A percentile compares a stretch with the other conserved stretches of the same genome.
Evolutionary conservation across 2,888 invertebrate species (phyloP).

Genomic region (Bursaphelenchus okinawaensis): DNA sequence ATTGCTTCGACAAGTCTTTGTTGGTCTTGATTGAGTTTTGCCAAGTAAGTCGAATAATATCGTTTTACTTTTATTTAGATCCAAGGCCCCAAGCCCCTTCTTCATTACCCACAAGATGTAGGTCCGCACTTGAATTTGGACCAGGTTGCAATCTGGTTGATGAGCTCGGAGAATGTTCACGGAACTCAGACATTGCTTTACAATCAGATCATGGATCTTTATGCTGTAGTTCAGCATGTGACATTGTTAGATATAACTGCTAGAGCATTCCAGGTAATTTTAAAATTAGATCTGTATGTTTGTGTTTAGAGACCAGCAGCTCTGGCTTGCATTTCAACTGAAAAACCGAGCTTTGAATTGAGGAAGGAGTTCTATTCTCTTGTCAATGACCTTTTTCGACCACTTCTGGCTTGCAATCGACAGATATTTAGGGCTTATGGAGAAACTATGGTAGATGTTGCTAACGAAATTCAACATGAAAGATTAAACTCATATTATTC

Average conservation of each 20-base stretch:
- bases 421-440: constrained; percentile 33
- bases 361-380: constrained; percentile 1
- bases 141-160: constrained; percentile 46
- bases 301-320: constrained; percentile 44
- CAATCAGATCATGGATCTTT: constrained; percentile 47
- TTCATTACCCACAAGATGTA: constrained; percentile 28
- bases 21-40: constrained; percentile 49
- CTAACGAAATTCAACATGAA: constrained; percentile 21
- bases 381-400: constrained; percentile 26
- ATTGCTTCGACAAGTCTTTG: constrained; percentile 29
- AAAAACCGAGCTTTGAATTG: constrained; percentile 28
- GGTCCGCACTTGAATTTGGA: constrained; percentile 39
- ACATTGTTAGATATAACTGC: constrained; percentile 48
- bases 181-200: constrained; percentile 42
- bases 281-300: neutral
- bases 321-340: constrained; percentile 37
- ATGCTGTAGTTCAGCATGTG: constrained; percentile 45
- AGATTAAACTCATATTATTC: constrained; percentile 26
- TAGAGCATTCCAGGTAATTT: constrained; percentile 41
- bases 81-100: constrained; percentile 41
- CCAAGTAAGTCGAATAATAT: constrained; percentile 31
- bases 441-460: constrained; percentile 22
- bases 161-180: constrained; percentile 48
- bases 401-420: constrained; percentile 47
- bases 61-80: constrained; percentile 25